Conservation (phyloP, 2,797 vertebrate species). For the Gymnocypris eckloni region DNA sequence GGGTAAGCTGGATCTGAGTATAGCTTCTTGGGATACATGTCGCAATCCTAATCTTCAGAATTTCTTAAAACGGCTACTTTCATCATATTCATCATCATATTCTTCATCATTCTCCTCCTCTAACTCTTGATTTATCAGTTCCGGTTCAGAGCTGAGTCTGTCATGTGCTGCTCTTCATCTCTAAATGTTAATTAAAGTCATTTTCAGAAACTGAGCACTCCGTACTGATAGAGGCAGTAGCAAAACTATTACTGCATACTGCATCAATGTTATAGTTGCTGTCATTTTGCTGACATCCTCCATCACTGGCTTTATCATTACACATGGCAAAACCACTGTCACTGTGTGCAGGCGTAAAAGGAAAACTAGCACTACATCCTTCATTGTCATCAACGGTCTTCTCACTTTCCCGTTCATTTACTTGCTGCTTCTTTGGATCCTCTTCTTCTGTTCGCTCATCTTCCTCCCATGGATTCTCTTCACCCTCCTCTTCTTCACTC, state of each 20-base stretch:
- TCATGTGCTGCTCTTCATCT: background rate
- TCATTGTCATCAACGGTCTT: background rate
- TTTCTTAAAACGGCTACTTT: slow-evolving; percentile 5
- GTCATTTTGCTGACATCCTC: background rate
- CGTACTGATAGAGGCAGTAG: background rate
- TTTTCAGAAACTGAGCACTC: background rate
- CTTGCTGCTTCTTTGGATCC: background rate
- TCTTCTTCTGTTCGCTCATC: background rate
- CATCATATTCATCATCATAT: background rate
- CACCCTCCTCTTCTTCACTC: background rate
- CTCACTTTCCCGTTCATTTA: background rate
- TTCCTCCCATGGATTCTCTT: background rate
- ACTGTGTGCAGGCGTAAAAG: background rate
- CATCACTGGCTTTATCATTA: background rate
- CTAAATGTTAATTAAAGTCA: background rate
- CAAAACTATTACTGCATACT: background rate
- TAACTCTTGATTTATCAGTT: background rate
- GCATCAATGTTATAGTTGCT: background rate
- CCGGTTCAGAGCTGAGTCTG: background rate
- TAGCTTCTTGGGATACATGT: background rate
- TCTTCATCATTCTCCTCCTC: background rate
- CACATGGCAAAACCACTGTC: no score
- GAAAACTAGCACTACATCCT: background rate
- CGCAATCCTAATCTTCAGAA: slow-evolving; percentile 32
- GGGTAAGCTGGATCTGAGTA: slow-evolving; percentile 58